A percentile compares a stretch with the other conserved stretches of the same genome.
Evolutionary conservation across 2,797 vertebrate species (phyloP).

Genomic region (Chiroxiphia lanceolata): DNA sequence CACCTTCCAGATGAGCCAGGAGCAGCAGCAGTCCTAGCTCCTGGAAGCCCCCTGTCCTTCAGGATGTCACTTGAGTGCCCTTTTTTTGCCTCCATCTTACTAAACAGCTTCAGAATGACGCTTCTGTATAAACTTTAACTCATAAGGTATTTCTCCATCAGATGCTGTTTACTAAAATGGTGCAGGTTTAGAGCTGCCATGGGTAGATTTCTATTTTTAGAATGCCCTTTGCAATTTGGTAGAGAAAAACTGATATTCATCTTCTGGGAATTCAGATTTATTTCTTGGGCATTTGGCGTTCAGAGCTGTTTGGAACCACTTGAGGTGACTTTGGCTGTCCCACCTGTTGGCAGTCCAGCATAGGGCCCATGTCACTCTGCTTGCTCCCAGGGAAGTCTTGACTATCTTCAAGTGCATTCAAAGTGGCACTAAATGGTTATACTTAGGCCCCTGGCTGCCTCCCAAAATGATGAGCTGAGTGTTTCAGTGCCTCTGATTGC

Average conservation of each 20-base stretch:
- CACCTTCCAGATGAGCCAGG: not conserved
- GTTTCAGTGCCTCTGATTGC: not conserved
- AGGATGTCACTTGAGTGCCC: not conserved
- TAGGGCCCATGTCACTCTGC: accelerated
- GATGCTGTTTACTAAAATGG: not conserved
- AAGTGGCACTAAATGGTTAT: not conserved
- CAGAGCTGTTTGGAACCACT: not conserved
- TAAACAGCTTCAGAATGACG: not conserved
- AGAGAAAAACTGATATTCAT: not conserved
- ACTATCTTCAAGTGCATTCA: not conserved
- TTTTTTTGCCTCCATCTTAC: not conserved
- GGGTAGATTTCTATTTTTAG: not conserved
- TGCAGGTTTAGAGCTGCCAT: not conserved
- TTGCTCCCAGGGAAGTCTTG: not conserved
- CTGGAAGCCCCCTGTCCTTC: not conserved
- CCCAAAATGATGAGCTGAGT: not conserved
- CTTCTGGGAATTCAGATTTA: not conserved
- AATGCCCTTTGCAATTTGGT: not conserved
- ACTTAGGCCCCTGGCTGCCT: not conserved
- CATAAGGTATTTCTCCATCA: not conserved
- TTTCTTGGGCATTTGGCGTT: not conserved
- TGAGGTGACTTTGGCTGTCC: not conserved
- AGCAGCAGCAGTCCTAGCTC: not conserved
- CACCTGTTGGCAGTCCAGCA: not conserved
- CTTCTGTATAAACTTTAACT: not conserved